Conservation (phyloP, 2,797 vertebrate species). For the Melanotaenia boesemani region DNA sequence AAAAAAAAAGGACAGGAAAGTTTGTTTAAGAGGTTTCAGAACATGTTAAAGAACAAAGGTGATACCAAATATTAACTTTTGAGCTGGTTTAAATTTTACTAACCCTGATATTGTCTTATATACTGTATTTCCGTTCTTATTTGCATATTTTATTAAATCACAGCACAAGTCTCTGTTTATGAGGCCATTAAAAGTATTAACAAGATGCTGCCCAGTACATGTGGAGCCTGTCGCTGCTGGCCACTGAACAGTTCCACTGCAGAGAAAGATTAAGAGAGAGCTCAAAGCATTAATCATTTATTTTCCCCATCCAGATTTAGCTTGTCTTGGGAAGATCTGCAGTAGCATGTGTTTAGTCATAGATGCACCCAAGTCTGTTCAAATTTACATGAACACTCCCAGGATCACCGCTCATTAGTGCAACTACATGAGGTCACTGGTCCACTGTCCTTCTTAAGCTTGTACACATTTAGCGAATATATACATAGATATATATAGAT, state of each 20-base stretch:
- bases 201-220: constrained; percentile 25
- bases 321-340: constrained; percentile 39
- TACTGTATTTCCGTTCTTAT: no score
- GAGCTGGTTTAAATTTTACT: no score
- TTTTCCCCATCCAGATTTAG: constrained; percentile 40
- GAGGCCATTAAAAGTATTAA: not conserved
- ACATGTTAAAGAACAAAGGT: no score
- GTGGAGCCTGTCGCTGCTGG: constrained; percentile 23
- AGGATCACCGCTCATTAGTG: constrained; percentile 9
- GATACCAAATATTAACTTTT: no score
- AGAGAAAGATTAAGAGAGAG: constrained; percentile 51
- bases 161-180: no score
- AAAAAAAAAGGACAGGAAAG: no score
- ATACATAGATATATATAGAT: no score
- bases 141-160: no score
- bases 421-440: constrained; percentile 5
- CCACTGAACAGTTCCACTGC: constrained; percentile 29
- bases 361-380: constrained; percentile 36
- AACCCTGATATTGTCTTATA: no score
- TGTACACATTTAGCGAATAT: not conserved
- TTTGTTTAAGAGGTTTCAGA: no score
- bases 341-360: constrained; percentile 50
- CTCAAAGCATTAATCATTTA: constrained; percentile 59
- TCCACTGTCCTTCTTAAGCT: constrained; percentile 3
- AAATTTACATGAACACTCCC: constrained; percentile 5